Evolutionary conservation across 2,797 vertebrate species (phyloP), one percentile per base, ranked within the genome.

Genomic region (Myotis myotis): DNA sequence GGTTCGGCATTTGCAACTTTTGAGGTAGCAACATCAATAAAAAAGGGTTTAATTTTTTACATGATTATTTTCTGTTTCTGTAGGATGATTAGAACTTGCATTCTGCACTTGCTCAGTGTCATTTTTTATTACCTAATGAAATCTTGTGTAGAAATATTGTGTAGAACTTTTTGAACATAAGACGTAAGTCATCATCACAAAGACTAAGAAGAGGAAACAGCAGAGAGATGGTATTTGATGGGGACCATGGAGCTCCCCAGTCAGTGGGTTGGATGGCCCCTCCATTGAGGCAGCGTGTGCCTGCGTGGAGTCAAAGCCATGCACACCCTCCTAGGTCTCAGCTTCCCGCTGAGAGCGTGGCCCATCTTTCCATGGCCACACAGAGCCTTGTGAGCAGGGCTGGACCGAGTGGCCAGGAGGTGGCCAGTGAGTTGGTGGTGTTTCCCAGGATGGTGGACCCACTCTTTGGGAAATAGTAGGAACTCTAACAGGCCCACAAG

Each of bases 101-200:
- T 41, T 82, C 53, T 53, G 33, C 36, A 79, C 33, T 75, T 92
- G 28, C 22, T 70, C 38, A 19, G 41, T 86, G 62, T 28, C 36
- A 33, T 71, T 51, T 82, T 17, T 20, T 75, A 81, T 82, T 88
- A 55, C 5, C 30, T 88, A 86, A 8, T 74, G 75, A 70, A 68
- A 79, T 84, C 33, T 1, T 89, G 60, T n/a, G 51, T 82, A 60
- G 62, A 90, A 93, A 90, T 89, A 82, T 20, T 17, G 44, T 68
- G 25, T 68, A 93, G 55, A 80, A 20, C 6, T 96, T 74, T 92
- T 60, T 16, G 15, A 91, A 87, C 80, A 1, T 85, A 89, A 83
- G 81, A 75, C 51, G 28, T 51, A 88, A 86, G 19, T n/a, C 33
- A 49, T 82, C 55, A 79, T 36, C 53, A 8, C 81, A 75, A 93